Conservation (phyloP, 2,113 vertebrate genomes). For the Motacilla alba region DNA sequence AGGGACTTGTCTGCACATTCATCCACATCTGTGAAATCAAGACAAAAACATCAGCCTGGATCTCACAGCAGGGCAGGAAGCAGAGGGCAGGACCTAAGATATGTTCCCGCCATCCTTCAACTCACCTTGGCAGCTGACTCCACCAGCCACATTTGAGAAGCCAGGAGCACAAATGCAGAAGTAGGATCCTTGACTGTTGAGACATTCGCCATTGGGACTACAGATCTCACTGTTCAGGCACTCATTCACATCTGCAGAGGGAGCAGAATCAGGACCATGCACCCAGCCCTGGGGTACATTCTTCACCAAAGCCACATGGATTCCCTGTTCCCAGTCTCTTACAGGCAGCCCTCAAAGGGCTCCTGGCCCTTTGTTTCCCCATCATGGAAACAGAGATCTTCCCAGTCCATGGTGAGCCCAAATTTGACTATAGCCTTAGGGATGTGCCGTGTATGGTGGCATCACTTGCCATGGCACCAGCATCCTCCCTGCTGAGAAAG, state of each 20-base stretch:
- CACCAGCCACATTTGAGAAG: slow-evolving; percentile 63
- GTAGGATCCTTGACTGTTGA: slow-evolving; percentile 90
- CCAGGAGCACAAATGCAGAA: slow-evolving; percentile 86
- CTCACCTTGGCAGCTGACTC: slow-evolving; percentile 81
- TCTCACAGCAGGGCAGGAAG: neutral
- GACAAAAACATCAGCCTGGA: neutral
- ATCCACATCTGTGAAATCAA: slow-evolving; percentile 80
- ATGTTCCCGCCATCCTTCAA: neutral
- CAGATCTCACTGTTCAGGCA: slow-evolving; percentile 83
- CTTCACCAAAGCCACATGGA: neutral
- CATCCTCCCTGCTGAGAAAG: neutral
- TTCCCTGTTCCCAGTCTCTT: neutral
- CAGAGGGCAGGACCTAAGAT: neutral
- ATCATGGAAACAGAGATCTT: neutral
- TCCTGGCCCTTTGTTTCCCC: neutral
- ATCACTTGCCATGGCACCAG: neutral
- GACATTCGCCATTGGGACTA: slow-evolving; percentile 86
- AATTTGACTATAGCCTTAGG: neutral
- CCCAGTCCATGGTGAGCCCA: neutral
- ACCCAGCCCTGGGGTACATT: neutral
- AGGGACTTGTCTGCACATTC: slow-evolving; percentile 79
- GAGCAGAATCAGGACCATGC: neutral
- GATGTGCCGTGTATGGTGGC: neutral
- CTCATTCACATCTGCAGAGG: slow-evolving; percentile 85
- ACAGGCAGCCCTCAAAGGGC: neutral